Evolutionary conservation across 2,797 vertebrate species (phyloP).

Genomic region (Falco columbarius): DNA sequence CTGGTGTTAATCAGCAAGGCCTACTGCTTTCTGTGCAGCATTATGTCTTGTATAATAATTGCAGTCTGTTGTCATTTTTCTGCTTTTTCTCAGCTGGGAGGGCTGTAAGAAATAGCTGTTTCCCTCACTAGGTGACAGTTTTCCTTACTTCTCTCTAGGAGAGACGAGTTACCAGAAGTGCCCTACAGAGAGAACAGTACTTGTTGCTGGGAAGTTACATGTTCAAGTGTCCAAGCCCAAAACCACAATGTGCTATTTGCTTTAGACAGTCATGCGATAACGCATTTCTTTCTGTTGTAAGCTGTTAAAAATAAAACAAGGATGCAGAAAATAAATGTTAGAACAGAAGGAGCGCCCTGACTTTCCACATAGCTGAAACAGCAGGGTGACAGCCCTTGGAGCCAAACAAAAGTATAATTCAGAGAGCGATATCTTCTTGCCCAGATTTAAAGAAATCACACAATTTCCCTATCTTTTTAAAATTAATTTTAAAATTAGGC

Average conservation of each 20-base stretch:
- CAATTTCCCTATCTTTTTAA: not conserved
- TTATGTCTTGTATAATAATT: not conserved
- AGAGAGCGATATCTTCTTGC: not conserved
- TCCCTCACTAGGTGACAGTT: not conserved
- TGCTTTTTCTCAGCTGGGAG: not conserved
- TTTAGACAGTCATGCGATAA: conserved; percentile 60
- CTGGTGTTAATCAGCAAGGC: not conserved
- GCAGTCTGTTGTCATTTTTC: not conserved
- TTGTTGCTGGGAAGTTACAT: conserved; percentile 62
- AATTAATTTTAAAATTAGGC: not conserved
- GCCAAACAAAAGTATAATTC: not conserved
- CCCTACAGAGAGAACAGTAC: conserved; percentile 23
- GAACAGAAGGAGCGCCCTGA: not conserved
- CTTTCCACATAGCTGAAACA: not conserved
- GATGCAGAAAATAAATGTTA: conserved; percentile 39
- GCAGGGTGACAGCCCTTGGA: not conserved
- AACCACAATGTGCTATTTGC: conserved; percentile 58
- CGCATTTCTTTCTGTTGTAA: conserved; percentile 12
- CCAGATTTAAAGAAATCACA: not conserved
- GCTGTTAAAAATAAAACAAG: conserved; percentile 63
- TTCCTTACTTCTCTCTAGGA: conserved; percentile 34
- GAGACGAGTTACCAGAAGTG: conserved; percentile 58
- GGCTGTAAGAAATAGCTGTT: not conserved
- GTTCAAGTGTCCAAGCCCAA: conserved; percentile 50
- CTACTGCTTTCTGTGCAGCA: not conserved